Conservation (phyloP, 1,140 invertebrate species). For the Harlomillsia oculata region DNA sequence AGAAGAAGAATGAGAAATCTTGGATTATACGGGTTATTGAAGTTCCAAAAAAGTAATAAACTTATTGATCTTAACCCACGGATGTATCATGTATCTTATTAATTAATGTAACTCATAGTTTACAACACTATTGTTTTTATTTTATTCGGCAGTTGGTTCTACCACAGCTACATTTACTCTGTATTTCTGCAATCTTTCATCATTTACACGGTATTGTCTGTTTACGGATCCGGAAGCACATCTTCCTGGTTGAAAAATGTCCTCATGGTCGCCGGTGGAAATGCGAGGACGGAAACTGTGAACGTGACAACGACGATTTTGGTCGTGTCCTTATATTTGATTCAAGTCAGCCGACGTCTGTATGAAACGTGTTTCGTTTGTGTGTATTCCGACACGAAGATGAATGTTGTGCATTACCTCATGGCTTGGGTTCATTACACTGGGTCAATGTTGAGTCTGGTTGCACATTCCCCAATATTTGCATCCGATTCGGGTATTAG, state of each 20-base stretch:
- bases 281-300: conserved; percentile 40
- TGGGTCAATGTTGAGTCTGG: conserved; percentile 23
- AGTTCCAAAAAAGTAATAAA: conserved; percentile 30
- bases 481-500: neutral
- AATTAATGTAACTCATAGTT: neutral
- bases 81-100: neutral
- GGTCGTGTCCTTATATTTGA: conserved; percentile 49
- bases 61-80: no score
- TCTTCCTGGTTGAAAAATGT: neutral
- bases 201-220: conserved; percentile 10
- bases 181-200: conserved; percentile 19
- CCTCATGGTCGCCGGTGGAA: conserved; percentile 12
- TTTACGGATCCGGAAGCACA: neutral
- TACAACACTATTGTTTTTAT: neutral
- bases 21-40: conserved; percentile 16
- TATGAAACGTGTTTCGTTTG: conserved; percentile 68
- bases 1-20: conserved; percentile 4
- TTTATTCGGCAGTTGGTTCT: conserved; percentile 23
- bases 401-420: conserved; percentile 66
- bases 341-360: conserved; percentile 61
- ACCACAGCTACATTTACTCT: conserved; percentile 24
- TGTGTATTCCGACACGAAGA: conserved; percentile 67
- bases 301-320: conserved; percentile 48
- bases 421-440: conserved; percentile 59
- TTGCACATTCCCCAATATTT: conserved; percentile 13